Evolutionary conservation across 2,888 invertebrate species (phyloP), one percentile per base, ranked within the genome.

Genomic region (Meghimatium bilineatum): DNA sequence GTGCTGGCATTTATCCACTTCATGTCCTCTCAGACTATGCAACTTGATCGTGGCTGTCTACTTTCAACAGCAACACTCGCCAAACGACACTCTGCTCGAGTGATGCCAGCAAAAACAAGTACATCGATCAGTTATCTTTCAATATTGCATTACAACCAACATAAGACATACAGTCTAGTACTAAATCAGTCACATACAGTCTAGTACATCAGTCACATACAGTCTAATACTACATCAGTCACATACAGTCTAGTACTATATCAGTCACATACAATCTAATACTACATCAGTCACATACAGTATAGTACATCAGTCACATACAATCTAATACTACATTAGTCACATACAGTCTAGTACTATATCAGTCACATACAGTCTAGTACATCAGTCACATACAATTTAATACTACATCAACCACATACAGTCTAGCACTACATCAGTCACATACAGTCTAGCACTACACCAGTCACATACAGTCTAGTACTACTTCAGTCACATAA

Each of bases 1-100:
- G 44, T 72, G 36, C 72, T 44, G 72, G 72, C 72, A 44, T 72
- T 72, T 72, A 72, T 44, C 72, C 72, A 72, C 72, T 72, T 72
- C 3, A 72, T 72, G 72, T 72, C 72, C 44, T 72, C 8, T 72
- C 44, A 44, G 72, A 29, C 72, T 49, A 29, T 29, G 66, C 14
- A 2, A 66, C 14, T 17, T 20, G 32, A 8, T 66, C 66, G 12
- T 32, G 32, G 32, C 66, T 66, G 66, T 17, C 66, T 66, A 17
- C 66, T 14, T 32, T 66, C 32, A 66, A 66, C 66, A 32, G 32
- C 66, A 32, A 14, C 66, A 29, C 66, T 66, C 66, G 66, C 66
- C 66, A 29, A 26, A n/a, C 63, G 66, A 32, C n/a, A 63, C 26
- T n/a, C 26, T 23, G 1, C 60, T 63, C 60, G 60, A 63, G 56